Percentiles rank a stretch among this genome's conserved stretches.
Evolutionary conservation across 2,113 vertebrate species (phyloP).

Genomic region (Rhinichthys klamathensis): DNA sequence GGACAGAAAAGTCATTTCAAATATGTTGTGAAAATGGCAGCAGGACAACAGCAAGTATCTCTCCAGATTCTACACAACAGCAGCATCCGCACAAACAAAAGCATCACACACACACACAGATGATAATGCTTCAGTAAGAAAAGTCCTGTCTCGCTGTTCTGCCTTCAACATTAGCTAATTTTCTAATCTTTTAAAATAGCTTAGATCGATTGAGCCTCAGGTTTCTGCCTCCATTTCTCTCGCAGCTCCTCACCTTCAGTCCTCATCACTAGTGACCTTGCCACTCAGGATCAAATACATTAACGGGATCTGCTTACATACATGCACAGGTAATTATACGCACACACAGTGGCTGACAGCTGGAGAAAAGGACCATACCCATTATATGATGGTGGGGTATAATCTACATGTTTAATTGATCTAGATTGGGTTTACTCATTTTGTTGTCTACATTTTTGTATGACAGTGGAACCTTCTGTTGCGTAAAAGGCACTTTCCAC

Average conservation of each 20-base stretch:
- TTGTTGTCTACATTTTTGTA: neutral
- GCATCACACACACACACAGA: constrained; percentile 38
- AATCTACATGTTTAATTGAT: neutral
- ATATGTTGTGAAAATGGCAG: neutral
- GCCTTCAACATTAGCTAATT: constrained; percentile 71
- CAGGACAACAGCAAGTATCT: neutral
- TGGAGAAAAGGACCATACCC: neutral
- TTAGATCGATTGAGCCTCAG: constrained; percentile 71
- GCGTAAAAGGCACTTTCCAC: neutral
- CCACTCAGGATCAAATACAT: constrained; percentile 11
- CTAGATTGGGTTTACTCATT: neutral
- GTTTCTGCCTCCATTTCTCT: constrained; percentile 68
- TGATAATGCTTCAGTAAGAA: constrained; percentile 45
- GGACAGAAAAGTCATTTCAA: neutral
- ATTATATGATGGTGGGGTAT: neutral
- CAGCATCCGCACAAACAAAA: neutral
- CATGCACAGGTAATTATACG: neutral
- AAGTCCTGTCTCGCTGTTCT: constrained; percentile 69
- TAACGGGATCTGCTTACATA: constrained; percentile 21
- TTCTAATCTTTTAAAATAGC: constrained; percentile 75
- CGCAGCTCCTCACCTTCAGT: constrained; percentile 67
- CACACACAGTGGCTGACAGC: neutral
- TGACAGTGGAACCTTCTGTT: neutral
- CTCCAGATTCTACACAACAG: neutral
- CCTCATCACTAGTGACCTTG: constrained; percentile 46